Base-by-base conservation (phyloP, 2,113 vertebrate species). In the Pandion haliaetus region DNA sequence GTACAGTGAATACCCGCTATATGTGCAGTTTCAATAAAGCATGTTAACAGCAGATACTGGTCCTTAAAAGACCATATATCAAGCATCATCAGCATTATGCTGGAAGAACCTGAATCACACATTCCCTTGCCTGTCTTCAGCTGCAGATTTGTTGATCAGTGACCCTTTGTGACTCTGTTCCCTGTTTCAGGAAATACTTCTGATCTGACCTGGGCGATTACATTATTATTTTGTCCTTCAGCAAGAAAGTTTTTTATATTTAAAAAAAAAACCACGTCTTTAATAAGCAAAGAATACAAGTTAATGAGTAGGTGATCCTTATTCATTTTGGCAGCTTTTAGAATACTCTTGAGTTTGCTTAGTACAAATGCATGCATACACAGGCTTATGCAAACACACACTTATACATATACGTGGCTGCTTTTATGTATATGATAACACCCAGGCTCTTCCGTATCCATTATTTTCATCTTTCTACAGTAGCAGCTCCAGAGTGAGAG, bases 191-290 rank as follows among this genome's bases (percentile, higher is more conserved):
- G 65, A 91, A 62, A 49, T 52, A 54, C 28, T 83, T 81, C 55
- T 93, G 63, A 67, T 81, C 36, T 82, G 65, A 86, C 45, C 44
- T 52, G 42, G 8, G 25, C 74, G 49, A 82, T 84, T 38, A 67
- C 47, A 23, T 69, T 86, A 21, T 81, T 88, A 50, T 93, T 91
- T 93, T 92, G 59, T 83, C 82, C 76, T 95, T 92, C 80, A 92
- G 47, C 55, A 55, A 61, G 54, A 59, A 21, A 50, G 14, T 11
- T 45, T 74, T 90, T 77, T 26, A 11, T 83, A 50, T 72, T 59
- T n/a, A n/a, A n/a, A 76, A 70, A 89, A 83, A 54, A 34, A 71
- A 49, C 81, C 1, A 23, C 9, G 9, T 82, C 69, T 90, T 86
- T 93, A 88, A 83, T 94, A 88, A 90, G 55, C n/a, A 42, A 90